Evolutionary conservation across 2,113 vertebrate genomes (phyloP), one percentile per base, ranked within the genome.

Genomic region (Myrmophylax atrothorax): DNA sequence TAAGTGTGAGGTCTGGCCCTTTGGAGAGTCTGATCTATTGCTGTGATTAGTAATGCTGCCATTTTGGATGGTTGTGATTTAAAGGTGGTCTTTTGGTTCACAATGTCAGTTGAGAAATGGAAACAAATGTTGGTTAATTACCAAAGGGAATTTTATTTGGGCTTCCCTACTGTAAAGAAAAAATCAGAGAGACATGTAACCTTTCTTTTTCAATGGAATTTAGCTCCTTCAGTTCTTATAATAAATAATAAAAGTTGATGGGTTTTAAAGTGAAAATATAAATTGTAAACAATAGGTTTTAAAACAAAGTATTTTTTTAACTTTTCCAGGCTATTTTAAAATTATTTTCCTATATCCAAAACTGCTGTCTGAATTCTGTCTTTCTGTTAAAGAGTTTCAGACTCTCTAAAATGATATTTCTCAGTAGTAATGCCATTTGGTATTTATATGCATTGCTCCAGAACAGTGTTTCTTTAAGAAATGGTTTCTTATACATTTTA

Each of bases 391-490:
- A 87, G 6, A 74, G 33, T 59, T 96, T 81, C 66, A 86, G 59
- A 16, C 24, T 85, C 37, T 84, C 49, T 77, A 14, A 73, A 90
- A 85, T 62, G 18, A 11, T 82, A 64, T 91, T 94, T 79, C 60
- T 72, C 0, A 0, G 23, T 68, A 55, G 38, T 77, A 67, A 52
- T 35, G 42, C 60, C 63, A 60, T 89, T 87, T 91, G 78, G 28
- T 91, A 82, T 92, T 79, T 94, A 85, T 58, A 42, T 73, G 69
- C 46, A 23, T 73, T 79, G 46, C 82, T 62, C 31, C 40, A 40
- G 25, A 66, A 46, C 37, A 35, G 40, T 50, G 29, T 83, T 94
- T 91, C 93, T 89, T 95, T 93, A 91, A 96, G 79, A 79, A 89
- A 58, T 89, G 56, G 56, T 84, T 82, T 94, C 63, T 93, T 52